phyloP scores from a whole-genome alignment of 2,113 vertebrate genomes.

The Notarius lentiginosus region DNA sequence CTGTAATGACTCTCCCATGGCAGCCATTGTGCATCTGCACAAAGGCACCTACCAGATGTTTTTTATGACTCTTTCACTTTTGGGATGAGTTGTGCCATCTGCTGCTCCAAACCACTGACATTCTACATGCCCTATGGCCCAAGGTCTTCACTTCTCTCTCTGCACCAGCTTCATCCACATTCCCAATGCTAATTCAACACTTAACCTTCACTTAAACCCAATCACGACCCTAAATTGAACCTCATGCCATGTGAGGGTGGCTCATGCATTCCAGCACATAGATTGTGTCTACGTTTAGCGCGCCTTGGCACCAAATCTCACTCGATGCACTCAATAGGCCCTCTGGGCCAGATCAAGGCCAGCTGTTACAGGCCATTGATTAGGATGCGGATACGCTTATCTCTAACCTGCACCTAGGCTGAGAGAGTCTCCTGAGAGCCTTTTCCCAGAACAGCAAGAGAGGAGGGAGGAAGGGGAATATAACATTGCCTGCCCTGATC shows the following conservation, averaged over 20 bases:
- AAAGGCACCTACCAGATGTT: slow-evolving; percentile 55
- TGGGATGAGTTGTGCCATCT: slow-evolving; percentile 46
- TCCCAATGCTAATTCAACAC: neutral
- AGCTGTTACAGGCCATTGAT: slow-evolving; percentile 37
- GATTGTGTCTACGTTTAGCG: neutral
- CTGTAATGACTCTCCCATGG: slow-evolving; percentile 50
- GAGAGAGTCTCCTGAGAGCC: slow-evolving; percentile 14
- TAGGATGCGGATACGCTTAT: slow-evolving; percentile 48
- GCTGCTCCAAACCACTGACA: slow-evolving; percentile 41
- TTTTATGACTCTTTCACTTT: slow-evolving; percentile 42
- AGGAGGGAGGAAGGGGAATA: neutral
- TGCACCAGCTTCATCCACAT: neutral
- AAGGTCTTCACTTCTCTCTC: neutral
- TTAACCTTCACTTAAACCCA: slow-evolving; percentile 4
- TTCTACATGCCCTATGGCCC: slow-evolving; percentile 22
- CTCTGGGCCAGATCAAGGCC: slow-evolving; percentile 26
- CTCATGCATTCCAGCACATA: slow-evolving; percentile 18
- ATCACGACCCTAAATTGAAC: neutral
- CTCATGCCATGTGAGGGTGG: neutral
- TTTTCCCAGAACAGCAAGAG: neutral
- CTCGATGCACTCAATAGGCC: slow-evolving; percentile 25
- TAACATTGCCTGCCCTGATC: neutral
- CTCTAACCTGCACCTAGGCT: slow-evolving; percentile 28
- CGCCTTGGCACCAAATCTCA: neutral
- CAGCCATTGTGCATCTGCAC: slow-evolving; percentile 54